Base-by-base conservation (phyloP, 2,797 vertebrate genomes). In the Mus caroli region DNA sequence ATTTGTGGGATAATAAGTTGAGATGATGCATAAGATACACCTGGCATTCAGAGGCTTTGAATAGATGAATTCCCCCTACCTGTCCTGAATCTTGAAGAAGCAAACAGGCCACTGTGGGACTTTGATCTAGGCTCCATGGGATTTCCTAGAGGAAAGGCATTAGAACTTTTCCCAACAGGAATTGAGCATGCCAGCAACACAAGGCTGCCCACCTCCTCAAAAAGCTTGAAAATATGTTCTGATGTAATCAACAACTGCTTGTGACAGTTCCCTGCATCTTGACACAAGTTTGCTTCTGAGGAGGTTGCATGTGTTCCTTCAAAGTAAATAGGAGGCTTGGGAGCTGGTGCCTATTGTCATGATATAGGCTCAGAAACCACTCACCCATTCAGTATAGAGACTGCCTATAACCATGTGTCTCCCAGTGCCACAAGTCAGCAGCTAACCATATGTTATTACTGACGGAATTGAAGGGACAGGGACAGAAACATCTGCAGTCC, bases 341-440 rank as follows among this genome's bases (percentile, higher is more conserved):
- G 37, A 69, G 50, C 64, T 64, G 86, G 58, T 60, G 58, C 50
- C 75, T 69, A 60, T 60, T 34, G 40, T 75, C 24, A 76, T 60
- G 20, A 73, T 84, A 3, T 7, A 6, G 2, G 13, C 67, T 52
- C 88, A 94, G 93, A 82, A 17, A 75, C n/a, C 0, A 4, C n/a
- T 7, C 15, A 95, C 84, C 37, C 80, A 20, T 87, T 94, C n/a
- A 78, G 17, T 6, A 50, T n/a, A 85, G 0, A 31, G 13, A 31
- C 37, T 43, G 52, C 62, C 69, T 87, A 79, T 6, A 26, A 2
- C n/a, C 0, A 0, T 2, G 40, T 43, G 88, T 40, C 85, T 60
- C 84, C 82, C 60, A 0, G 0, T 5, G 58, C 0, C 0, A 0
- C 28, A 11, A 94, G 56, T 78, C 9, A 12, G 40, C 40, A 13